Base-by-base conservation (phyloP, 2,797 vertebrate species). In the Galagoides demidoff region DNA sequence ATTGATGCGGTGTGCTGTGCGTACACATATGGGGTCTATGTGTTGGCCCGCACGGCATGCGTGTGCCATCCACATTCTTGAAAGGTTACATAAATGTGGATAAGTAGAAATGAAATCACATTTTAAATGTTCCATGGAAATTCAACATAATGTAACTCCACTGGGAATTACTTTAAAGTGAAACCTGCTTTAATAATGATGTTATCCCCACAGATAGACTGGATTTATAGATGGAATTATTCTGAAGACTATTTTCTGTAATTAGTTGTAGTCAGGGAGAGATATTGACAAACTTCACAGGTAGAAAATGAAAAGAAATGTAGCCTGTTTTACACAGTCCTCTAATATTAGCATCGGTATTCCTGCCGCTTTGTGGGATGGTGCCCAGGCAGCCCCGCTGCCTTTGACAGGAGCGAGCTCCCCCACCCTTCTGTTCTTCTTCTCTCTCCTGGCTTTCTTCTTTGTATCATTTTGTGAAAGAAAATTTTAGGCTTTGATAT, bases 91-190 rank as follows among this genome's bases (percentile, higher is more conserved):
- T 59, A 43, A 74, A 37, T 70, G 17, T 74, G 76, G 86, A 45
- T 86, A 90, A 85, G 81, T 45, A 84, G 76, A 81, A 78, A 81
- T 89, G 31, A 93, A 88, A 90, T 88, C 11, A 74, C 76, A 81
- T 49, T 86, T 78, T 43, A 79, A 89, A 84, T 94, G 34, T 49
- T 81, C 78, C 78, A 45, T 84, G 55, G 27, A 81, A 92, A 96
- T 74, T 78, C 61, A 66, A 25, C 79, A 31, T 84, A 92, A 94
- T n/a, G 7, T 39, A 79, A 95, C 45, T 84, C 31, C 29, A 66
- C 52, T 79, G 57, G 59, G n/a, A 89, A 86, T 92, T 92, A 16
- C 43, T 95, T 96, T 94, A 61, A 84, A 86, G 64, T 86, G 43
- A 94, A 93, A 76, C 10, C 71, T 84, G 64, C 52, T 57, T 90